Evolutionary conservation across 2,888 invertebrate genomes (phyloP).

Genomic region (Baronia brevicornis): DNA sequence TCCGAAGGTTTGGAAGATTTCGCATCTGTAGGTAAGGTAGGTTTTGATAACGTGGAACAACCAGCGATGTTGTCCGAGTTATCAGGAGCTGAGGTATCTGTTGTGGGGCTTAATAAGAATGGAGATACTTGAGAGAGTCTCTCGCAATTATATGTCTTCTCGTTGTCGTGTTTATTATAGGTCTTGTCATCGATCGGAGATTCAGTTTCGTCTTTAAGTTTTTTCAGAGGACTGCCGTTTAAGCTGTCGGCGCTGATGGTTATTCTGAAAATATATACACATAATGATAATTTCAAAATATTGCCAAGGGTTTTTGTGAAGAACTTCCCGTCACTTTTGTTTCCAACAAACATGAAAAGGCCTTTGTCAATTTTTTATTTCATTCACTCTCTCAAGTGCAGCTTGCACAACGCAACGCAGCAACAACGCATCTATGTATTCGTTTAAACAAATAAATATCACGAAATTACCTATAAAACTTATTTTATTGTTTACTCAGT

Average conservation of each 20-base stretch:
- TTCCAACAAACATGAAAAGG: too few species aligned
- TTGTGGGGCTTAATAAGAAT: slow-evolving; percentile 58
- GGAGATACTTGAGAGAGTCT: slow-evolving; percentile 63
- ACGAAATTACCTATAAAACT: too few species aligned
- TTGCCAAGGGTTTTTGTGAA: too few species aligned
- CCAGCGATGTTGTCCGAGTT: slow-evolving; percentile 52
- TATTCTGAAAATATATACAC: slow-evolving; percentile 52
- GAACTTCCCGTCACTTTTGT: too few species aligned
- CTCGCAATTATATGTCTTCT: slow-evolving; percentile 49
- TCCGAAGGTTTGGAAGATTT: slow-evolving; percentile 67
- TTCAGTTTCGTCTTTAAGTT: slow-evolving; percentile 26
- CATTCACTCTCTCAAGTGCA: too few species aligned
- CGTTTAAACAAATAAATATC: too few species aligned
- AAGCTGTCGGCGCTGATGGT: slow-evolving; percentile 71
- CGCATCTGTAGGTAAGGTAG: slow-evolving; percentile 63
- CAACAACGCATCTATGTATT: too few species aligned
- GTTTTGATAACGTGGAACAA: slow-evolving; percentile 65
- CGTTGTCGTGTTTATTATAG: slow-evolving; percentile 48
- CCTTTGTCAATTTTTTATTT: too few species aligned
- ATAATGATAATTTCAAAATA: too few species aligned
- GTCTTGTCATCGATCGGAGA: slow-evolving; percentile 53
- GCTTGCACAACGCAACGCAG: too few species aligned
- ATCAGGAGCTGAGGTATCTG: slow-evolving; percentile 51
- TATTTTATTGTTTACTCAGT: too few species aligned
- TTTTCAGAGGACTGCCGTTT: slow-evolving; percentile 53